Evolutionary conservation across 2,113 vertebrate genomes (phyloP), one percentile per base, ranked within the genome.

Genomic region (Cephalophus harveyi): DNA sequence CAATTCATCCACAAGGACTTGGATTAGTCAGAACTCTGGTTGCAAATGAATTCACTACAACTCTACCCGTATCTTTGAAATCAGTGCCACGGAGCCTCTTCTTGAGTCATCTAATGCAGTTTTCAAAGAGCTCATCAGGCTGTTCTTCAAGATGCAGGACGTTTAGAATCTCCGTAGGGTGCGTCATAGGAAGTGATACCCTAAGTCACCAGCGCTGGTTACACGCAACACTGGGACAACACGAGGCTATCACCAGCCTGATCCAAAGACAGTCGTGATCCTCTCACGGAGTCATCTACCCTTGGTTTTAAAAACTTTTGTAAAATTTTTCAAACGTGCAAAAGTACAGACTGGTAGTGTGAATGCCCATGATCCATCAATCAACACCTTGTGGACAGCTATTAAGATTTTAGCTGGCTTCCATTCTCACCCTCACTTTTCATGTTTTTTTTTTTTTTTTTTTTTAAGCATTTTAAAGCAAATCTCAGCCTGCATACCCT

Each of bases 101-200:
- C 82, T 23, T 36, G 88, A 95, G 78, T 57, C 60, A 46, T 46
- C 40, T 36, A 84, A 76, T 2, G n/a, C 16, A 27, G 71, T 59
- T 81, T 78, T 71, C 87, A 43, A 76, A 62, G 52, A 55, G 28
- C 52, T 23, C 74, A 28, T 2, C n/a, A 6, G 59, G 27, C 48
- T n/a, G 89, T 43, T 30, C 23, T 28, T 3, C 6, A 27, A 17
- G n/a, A 25, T 11, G 27, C 7, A 5, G 36, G 8, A 11, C 0
- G 0, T 14, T 46, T 21, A n/a, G 25, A 48, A 43, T 33, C 64
- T 54, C 48, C 1, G 6, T 5, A 23, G 0, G 15, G 62, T 5
- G 2, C 5, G 1, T 55, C 90, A 10, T 0, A 13, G 74, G 40
- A 46, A 83, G 87, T 46, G 25, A 21, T 1, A 16, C 6, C 59